phyloP scores from a whole-genome alignment of 2,888 invertebrate genomes.

The Pandemis corylana region DNA sequence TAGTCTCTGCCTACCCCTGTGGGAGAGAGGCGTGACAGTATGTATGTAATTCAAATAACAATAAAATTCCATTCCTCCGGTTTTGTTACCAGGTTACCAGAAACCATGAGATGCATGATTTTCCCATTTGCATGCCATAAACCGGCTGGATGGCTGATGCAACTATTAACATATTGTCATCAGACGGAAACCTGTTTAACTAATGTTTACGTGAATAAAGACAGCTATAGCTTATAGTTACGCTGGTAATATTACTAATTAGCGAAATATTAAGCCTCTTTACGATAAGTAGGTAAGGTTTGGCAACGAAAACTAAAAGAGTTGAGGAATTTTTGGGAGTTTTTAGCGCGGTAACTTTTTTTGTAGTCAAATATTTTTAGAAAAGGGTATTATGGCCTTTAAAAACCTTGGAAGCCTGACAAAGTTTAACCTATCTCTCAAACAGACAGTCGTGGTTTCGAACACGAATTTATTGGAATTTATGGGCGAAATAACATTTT shows the following conservation, averaged over 20 bases:
- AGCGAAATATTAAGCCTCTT: too few species aligned
- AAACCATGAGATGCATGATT: constrained; percentile 29
- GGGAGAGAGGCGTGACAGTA: too few species aligned
- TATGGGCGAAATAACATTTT: too few species aligned
- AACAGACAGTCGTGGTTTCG: too few species aligned
- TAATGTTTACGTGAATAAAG: background rate
- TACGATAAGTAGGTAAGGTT: too few species aligned
- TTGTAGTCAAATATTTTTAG: background rate
- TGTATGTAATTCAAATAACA: background rate
- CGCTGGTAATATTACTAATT: background rate
- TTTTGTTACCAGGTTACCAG: constrained; percentile 7
- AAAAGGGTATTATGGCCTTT: too few species aligned
- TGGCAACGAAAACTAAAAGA: too few species aligned
- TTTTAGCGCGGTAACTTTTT: background rate
- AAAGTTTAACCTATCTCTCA: too few species aligned
- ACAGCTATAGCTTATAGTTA: background rate
- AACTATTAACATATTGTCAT: constrained; percentile 65
- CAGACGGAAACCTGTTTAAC: constrained; percentile 51
- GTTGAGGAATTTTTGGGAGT: too few species aligned
- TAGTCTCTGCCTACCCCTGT: too few species aligned
- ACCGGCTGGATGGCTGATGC: constrained; percentile 71
- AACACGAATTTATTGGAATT: too few species aligned
- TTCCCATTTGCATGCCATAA: constrained; percentile 36
- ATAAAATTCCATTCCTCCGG: background rate
- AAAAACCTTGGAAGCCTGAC: too few species aligned